Evolutionary conservation across 2,113 vertebrate genomes (phyloP).

Genomic region (Columba janthina): DNA sequence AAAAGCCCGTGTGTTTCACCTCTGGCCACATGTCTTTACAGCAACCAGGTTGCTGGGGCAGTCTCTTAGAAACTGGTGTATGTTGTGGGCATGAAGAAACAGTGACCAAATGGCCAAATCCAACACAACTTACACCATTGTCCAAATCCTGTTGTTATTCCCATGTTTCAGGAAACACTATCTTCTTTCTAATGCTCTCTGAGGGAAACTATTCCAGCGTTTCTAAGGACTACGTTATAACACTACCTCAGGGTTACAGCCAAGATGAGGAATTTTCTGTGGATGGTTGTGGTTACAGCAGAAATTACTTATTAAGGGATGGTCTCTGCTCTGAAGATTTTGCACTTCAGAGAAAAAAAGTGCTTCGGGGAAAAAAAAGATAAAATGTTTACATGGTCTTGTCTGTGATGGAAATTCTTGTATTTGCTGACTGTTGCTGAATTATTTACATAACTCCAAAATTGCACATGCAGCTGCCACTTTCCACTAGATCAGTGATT

Average conservation of each 20-base stretch:
- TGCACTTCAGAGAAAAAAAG: neutral
- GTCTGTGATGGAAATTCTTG: conserved; percentile 9
- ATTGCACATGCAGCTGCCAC: neutral
- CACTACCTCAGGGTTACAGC: neutral
- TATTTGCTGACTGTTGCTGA: neutral
- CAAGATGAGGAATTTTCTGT: neutral
- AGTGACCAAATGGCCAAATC: neutral
- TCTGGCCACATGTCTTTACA: rapidly evolving
- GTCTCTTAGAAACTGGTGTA: rapidly evolving
- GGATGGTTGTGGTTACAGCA: neutral
- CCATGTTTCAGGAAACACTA: neutral
- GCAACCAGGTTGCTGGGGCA: neutral
- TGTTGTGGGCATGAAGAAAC: neutral
- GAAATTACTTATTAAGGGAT: neutral
- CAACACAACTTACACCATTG: neutral
- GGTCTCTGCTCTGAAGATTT: neutral
- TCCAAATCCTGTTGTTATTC: neutral
- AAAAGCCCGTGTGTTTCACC: neutral
- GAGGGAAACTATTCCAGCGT: neutral
- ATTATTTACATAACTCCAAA: neutral
- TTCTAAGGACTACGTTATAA: neutral
- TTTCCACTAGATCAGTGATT: conserved; percentile 51
- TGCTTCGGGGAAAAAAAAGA: neutral
- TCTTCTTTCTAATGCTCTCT: neutral
- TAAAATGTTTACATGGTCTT: neutral